Evolutionary conservation across 2,888 invertebrate species (phyloP), one percentile per base, ranked within the genome.

Genomic region (Atethmia centrago): DNA sequence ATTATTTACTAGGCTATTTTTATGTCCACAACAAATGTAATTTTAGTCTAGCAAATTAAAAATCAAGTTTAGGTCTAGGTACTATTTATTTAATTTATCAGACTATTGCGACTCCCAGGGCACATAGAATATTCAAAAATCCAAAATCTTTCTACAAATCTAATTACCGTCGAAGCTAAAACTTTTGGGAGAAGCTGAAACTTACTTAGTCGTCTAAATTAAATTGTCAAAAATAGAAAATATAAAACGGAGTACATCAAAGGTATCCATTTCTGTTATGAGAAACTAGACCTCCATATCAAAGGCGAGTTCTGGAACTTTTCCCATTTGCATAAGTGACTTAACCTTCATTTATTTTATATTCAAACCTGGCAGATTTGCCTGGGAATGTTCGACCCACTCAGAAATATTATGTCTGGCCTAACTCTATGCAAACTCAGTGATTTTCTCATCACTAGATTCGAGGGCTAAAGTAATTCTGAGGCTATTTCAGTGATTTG

Each of bases 311-410:
- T 85, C 79, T 71, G 79, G 71, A 91, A 91, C 85, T 91, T 91
- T 90, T 85, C 88, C 88, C 89, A 93, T 93, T 91, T 91, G 87
- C 92, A 91, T 93, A 92, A 92, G 91, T 91, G 89, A 90, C 88
- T 90, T 91, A 90, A 91, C 90, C 90, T 91, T 89, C 88, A 85
- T 90, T 90, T 88, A 88, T 89, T 91, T 91, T 89, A 91, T 90
- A 91, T 91, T 92, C 91, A 89, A 90, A 89, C 90, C 88, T 85
- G 87, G 87, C 87, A 88, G 87, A 86, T 89, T 88, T 86, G 87
- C 87, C 85, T 85, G 82, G 68, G 64, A 90, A 90, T 87, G 84
- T 78, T 88, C 85, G 74, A 71, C 83, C 88, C 89, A 90, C 91
- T 92, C 86, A 88, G 87, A 89, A 89, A 89, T 90, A 91, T 92